Evolutionary conservation across 2,888 invertebrate species (phyloP).

Genomic region (Epinotia bilunana): DNA sequence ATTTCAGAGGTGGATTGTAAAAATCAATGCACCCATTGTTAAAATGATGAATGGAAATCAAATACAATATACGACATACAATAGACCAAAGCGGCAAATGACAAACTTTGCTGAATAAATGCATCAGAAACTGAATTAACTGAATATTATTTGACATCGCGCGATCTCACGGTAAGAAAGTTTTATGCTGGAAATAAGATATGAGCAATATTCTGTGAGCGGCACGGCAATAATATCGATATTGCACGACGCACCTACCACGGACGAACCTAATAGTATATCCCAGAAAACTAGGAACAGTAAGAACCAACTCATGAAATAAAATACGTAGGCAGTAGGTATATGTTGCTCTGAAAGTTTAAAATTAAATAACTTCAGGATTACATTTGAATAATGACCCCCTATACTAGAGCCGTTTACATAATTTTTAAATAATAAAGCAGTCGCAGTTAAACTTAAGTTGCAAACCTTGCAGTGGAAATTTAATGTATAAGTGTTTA

Average conservation of each 20-base stretch:
- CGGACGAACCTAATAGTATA: slow-evolving; percentile 52
- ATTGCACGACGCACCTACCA: slow-evolving; percentile 44
- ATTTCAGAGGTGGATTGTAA: slow-evolving; percentile 6
- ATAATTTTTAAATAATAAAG: slow-evolving; percentile 34
- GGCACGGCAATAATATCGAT: slow-evolving; percentile 55
- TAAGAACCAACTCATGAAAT: background rate
- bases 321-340: background rate
- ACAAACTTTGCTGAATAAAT: slow-evolving; percentile 52
- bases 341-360: slow-evolving; percentile 7
- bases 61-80: slow-evolving; percentile 9
- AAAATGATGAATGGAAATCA: background rate
- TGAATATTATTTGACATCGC: slow-evolving; percentile 58
- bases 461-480: slow-evolving; percentile 34
- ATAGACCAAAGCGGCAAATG: slow-evolving; percentile 27
- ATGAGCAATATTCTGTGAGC: slow-evolving; percentile 53
- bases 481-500: slow-evolving; percentile 21
- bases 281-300: slow-evolving; percentile 42
- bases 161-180: slow-evolving; percentile 52
- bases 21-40: slow-evolving; percentile 4
- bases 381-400: slow-evolving; percentile 16
- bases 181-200: slow-evolving; percentile 57
- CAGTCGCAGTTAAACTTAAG: slow-evolving; percentile 16
- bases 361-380: slow-evolving; percentile 13
- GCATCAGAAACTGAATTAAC: slow-evolving; percentile 55
- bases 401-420: slow-evolving; percentile 14